Evolutionary conservation across 2,888 invertebrate species (phyloP), one percentile per base, ranked within the genome.

Genomic region (Temnothorax ravouxi): DNA sequence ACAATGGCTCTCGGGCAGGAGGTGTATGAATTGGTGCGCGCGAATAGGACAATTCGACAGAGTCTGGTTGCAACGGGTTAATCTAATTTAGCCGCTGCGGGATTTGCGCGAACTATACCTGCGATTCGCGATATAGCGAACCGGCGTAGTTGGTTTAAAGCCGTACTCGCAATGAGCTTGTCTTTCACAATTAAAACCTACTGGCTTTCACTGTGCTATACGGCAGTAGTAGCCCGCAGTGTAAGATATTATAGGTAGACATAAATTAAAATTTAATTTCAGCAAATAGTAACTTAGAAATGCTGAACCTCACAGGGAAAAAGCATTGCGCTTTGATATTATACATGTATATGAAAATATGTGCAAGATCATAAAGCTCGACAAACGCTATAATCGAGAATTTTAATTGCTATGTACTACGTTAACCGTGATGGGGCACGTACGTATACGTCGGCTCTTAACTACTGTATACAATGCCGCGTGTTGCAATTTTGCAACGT

Each of bases 71-170:
- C 87, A 87, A 85, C 88, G 86, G 87, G 85, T 91, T 92, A 92
- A 92, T 92, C 88, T 91, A 91, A 93, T 93, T 93, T 89, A 85
- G 87, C 87, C 83, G 84, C 85, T 83, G 87, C 72, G 85, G 89
- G 87, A 91, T 92, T 91, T 91, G 87, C 85, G 88, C 83, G 61
- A 86, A 54, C n/a, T 64, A 11, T 71, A 62, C 38, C 41, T 71
- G 64, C 44, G 52, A 52, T 21, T 71, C 52, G 61, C 75, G 84
- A 84, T 84, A 61, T 18, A 84, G 41, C 34, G 71, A 15, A 62
- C 34, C 84, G 67, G 50, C 66, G 79, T 75, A 64, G 66, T 8
- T 18, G 52, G 74, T 77, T 86, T 88, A 86, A 62, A 59, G 86
- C 29, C 21, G 34, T 75, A 54, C 81, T 84, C 83, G 75, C 80